Conservation (phyloP, 1,140 invertebrate species). For the Aphelenchoides avenae region DNA sequence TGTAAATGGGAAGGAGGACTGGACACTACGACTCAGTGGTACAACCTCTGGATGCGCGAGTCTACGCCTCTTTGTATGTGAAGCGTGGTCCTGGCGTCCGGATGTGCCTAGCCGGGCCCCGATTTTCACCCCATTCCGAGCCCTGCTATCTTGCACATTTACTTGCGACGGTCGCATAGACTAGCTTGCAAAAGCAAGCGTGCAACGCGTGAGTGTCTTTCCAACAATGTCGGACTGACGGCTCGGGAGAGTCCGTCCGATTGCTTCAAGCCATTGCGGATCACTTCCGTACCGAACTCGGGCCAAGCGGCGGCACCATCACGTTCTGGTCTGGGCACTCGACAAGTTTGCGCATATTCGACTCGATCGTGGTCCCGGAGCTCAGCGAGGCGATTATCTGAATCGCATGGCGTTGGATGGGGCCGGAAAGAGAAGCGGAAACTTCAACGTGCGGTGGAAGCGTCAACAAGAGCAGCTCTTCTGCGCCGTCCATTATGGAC, state of each 20-base stretch:
- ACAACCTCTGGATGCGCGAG: too few species aligned
- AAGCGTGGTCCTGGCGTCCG: too few species aligned
- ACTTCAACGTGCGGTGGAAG: constrained; percentile 85
- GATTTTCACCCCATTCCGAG: too few species aligned
- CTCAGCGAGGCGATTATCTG: constrained; percentile 29
- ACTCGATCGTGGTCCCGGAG: constrained; percentile 32
- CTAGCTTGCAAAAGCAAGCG: constrained; percentile 93
- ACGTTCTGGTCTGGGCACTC: constrained; percentile 76
- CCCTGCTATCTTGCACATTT: too few species aligned
- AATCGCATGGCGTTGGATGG: constrained; percentile 13
- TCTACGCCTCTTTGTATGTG: too few species aligned
- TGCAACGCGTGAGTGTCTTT: constrained; percentile 83
- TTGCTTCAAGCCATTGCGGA: constrained; percentile 92
- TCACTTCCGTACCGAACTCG: constrained; percentile 84
- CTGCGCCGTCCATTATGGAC: constrained; percentile 85
- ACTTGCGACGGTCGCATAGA: constrained; percentile 69
- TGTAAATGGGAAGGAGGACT: too few species aligned
- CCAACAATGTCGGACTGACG: constrained; percentile 90
- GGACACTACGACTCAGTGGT: too few species aligned
- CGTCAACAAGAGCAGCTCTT: constrained; percentile 88
- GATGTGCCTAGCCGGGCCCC: too few species aligned
- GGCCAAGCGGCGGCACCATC: constrained; percentile 75
- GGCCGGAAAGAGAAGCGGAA: constrained; percentile 37
- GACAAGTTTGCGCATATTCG: constrained; percentile 40
- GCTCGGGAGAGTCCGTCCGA: constrained; percentile 77